phyloP scores from a whole-genome alignment of 2,888 invertebrate genomes.

The Caenorhabditis plicata region DNA sequence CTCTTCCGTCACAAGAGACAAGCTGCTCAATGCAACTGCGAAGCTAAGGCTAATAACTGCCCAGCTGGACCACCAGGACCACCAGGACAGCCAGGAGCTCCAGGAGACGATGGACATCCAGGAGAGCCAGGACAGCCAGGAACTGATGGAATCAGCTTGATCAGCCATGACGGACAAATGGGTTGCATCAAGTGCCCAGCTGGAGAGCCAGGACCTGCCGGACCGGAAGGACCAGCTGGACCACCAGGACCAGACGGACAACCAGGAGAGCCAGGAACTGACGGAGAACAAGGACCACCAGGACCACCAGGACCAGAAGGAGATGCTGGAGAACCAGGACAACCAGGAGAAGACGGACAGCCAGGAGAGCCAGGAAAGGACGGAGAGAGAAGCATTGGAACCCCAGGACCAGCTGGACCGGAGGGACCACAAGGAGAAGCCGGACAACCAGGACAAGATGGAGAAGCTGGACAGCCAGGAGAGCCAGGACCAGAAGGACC shows the following conservation, averaged over 20 bases:
- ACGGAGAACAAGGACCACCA: slow-evolving; percentile 41
- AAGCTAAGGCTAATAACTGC: slow-evolving; percentile 39
- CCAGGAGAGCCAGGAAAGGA: slow-evolving; percentile 72
- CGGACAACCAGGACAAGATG: slow-evolving; percentile 37
- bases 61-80: slow-evolving; percentile 49
- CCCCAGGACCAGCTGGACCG: slow-evolving; percentile 43
- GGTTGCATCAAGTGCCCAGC: slow-evolving; percentile 44
- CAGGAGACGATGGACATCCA: slow-evolving; percentile 39
- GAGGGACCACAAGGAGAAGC: slow-evolving; percentile 42
- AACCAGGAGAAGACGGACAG: slow-evolving; percentile 40
- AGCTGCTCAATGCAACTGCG: slow-evolving; percentile 36
- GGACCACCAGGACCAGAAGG: slow-evolving; percentile 53
- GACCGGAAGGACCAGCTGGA: slow-evolving; percentile 46
- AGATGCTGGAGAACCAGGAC: slow-evolving; percentile 39
- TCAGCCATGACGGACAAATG: slow-evolving; percentile 21
- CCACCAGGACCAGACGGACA: slow-evolving; percentile 46
- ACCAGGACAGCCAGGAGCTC: slow-evolving; percentile 43
- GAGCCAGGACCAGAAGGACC: slow-evolving; percentile 33
- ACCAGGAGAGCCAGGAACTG: slow-evolving; percentile 46
- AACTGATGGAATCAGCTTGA: slow-evolving; percentile 29
- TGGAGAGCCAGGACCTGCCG: slow-evolving; percentile 41
- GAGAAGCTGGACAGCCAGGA: slow-evolving; percentile 34
- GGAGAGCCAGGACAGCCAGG: slow-evolving; percentile 43
- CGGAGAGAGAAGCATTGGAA: slow-evolving; percentile 36
- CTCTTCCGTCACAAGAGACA: slow-evolving; percentile 38